phyloP scores from a whole-genome alignment of 2,888 invertebrate genomes.

The Dynastes grantii region DNA sequence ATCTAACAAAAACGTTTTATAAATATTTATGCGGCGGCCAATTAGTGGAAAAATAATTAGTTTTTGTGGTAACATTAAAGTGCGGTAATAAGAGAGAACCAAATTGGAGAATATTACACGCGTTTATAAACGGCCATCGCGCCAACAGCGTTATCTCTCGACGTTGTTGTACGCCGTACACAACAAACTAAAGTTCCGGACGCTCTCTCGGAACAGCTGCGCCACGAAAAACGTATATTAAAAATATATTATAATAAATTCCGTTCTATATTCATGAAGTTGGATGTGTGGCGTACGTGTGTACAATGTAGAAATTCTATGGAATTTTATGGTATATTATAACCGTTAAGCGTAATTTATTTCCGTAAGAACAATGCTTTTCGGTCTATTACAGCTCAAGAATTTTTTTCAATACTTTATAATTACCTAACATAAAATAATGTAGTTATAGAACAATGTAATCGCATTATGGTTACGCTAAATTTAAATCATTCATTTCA shows the following conservation, averaged over 20 bases:
- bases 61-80: conserved; percentile 52
- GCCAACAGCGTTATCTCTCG: background rate
- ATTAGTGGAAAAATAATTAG: conserved; percentile 54
- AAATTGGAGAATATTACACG: conserved; percentile 48
- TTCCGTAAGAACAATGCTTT: conserved; percentile 15
- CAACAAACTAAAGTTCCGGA: conserved; percentile 24
- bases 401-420: background rate
- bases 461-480: too few species aligned
- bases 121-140: background rate
- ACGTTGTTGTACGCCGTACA: background rate
- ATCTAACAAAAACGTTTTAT: conserved; percentile 48
- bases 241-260: conserved; percentile 55
- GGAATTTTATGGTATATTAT: conserved; percentile 13
- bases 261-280: conserved; percentile 55
- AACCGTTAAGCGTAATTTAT: conserved; percentile 42
- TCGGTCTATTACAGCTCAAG: background rate
- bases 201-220: conserved; percentile 52
- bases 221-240: conserved; percentile 51
- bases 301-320: conserved; percentile 11
- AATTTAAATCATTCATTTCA: too few species aligned
- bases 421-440: too few species aligned
- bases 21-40: conserved; percentile 52
- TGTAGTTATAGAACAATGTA: too few species aligned
- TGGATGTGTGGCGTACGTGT: conserved; percentile 13
- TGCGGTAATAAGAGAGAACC: conserved; percentile 35